Base-by-base conservation (phyloP, 2,113 vertebrate genomes). In the Lepisosteus osseus region DNA sequence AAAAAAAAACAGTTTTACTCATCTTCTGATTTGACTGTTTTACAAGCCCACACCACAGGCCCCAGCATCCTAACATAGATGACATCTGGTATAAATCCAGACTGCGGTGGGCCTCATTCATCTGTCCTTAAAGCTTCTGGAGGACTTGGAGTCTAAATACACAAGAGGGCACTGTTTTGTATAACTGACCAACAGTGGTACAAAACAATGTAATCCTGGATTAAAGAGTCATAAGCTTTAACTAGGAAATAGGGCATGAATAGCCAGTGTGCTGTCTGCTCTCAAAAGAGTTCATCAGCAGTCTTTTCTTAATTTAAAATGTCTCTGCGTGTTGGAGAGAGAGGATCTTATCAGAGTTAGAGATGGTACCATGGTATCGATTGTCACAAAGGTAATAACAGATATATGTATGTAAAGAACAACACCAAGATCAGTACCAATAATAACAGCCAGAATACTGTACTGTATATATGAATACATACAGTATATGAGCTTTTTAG, bases 11-110 rank as follows among this genome's bases (percentile, higher is more conserved):
- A 6, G 57, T 6, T 59, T 15, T 59, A 13, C 57, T 59, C 57
- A 7, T 78, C 83, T 5, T 51, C 5, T 51, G 86, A 84, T 79
- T 78, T 92, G 90, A 92, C 89, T 90, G 91, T 91, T 91, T 77
- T 76, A 79, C 79, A 76, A 82, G 83, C 74, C 73, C 89, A 87
- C 82, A 78, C 87, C 85, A 89, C 83, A 87, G 86, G 89, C 87
- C 87, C 89, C 89, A 86, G 89, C 88, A 87, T 78, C 78, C 66
- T 72, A 67, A 88, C 84, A 83, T 82, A 66, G 11, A 80, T 82
- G 88, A 91, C 90, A 92, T 90, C 89, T 92, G 90, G 79, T 89
- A 77, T 66, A 77, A 74, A 74, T 79, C 73, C 15, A 78, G 42
- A 74, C 85, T 82, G 80, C 29, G 85, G 83, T 77, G 57, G 82